Evolutionary conservation across 2,113 vertebrate genomes (phyloP), one percentile per base, ranked within the genome.

Genomic region (Hiodon alosoides): DNA sequence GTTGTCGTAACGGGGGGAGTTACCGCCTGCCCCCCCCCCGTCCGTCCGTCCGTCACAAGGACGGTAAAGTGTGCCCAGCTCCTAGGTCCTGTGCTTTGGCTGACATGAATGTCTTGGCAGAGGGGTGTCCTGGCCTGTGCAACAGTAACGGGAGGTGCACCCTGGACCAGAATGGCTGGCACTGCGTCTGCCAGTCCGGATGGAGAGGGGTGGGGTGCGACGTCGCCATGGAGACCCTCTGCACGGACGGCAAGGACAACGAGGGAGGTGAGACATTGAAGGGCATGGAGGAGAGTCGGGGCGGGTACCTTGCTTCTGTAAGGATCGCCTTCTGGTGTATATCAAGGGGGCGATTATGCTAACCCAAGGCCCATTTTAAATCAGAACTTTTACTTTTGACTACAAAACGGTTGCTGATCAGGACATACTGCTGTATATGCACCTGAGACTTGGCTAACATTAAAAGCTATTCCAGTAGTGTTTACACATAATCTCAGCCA

Each of bases 141-240:
- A 99, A 99, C 87, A 98, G 94, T 87, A 31, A 31, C 31, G 31
- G 31, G 31, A 31, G 31, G 31, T 31, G 31, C 31, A 31, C 31
- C 31, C 31, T 99, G 87, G 97, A 99, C 90, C 97, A 98, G 75
- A 98, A 96, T 0, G 95, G 95, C 84, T 98, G 97, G 97, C 96
- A 97, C 75, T 99, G 97, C 71, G 93, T 99, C 79, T 99, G 97
- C 88, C 97, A 99, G 88, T 92, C 95, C 0, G 97, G 97, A n/a
- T 99, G 97, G 96, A 91, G 97, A 83, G 97, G 97, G 80, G 93
- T 95, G 0, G 97, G 97, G 53, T 99, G 97, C 68, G 95, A 98
- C 0, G 96, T 99, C 17, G 96, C 97, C 77, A 99, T 97, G 83
- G 97, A 99, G 87, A 99, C 95, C 2, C 91, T 96, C 75, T 99